Percentiles rank a stretch among this genome's conserved stretches.
Evolutionary conservation across 2,888 invertebrate genomes (phyloP).

Genomic region (Disparrhopalites patrizii): DNA sequence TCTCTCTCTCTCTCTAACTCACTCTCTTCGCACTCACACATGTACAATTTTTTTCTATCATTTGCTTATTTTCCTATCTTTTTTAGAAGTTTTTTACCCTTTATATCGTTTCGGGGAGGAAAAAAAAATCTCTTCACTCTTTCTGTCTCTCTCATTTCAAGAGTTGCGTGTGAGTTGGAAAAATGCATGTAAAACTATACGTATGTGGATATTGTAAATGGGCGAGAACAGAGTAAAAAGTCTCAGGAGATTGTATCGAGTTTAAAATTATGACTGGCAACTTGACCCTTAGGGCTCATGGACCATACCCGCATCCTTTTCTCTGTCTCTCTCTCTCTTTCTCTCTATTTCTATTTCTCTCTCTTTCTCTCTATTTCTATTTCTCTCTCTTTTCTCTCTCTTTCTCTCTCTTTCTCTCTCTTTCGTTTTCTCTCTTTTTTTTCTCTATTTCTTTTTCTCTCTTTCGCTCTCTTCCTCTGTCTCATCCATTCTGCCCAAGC

Average conservation of each 20-base stretch:
- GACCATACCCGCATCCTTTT: slow-evolving; percentile 10
- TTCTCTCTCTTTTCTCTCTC: neutral
- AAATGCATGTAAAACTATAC: no score
- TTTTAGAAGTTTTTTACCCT: slow-evolving; percentile 17
- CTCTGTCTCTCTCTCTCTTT: neutral
- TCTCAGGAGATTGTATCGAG: slow-evolving; percentile 27
- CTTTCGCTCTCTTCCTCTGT: neutral
- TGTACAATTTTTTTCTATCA: slow-evolving; percentile 9
- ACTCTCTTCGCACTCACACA: slow-evolving; percentile 14
- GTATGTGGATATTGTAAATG: no score
- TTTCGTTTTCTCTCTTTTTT: neutral
- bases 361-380: neutral
- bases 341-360: neutral
- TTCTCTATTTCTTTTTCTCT: neutral
- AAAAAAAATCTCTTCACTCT: neutral
- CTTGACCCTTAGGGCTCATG: slow-evolving; percentile 10
- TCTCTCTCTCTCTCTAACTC: slow-evolving; percentile 29
- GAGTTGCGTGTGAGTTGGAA: neutral
- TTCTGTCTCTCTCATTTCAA: neutral
- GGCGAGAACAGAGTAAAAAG: no score
- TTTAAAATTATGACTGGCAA: slow-evolving; percentile 30
- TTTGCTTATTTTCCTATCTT: slow-evolving; percentile 13
- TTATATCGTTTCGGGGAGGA: neutral
- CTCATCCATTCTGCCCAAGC: neutral
- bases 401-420: neutral